phyloP scores from a whole-genome alignment of 2,888 invertebrate species.

The Periphyllus acericola region DNA sequence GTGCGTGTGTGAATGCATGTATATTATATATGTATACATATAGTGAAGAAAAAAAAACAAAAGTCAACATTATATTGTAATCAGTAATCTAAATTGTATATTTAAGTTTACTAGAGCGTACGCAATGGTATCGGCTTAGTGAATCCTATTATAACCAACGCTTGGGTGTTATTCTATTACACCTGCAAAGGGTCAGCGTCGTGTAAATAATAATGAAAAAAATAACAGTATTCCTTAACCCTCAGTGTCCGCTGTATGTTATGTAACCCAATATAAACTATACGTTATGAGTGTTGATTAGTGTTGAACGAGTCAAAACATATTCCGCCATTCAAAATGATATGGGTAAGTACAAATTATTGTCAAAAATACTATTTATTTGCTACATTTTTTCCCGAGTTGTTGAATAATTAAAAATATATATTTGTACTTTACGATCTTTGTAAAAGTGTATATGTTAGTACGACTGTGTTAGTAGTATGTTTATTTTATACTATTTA shows the following conservation, averaged over 20 bases:
- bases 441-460: neutral
- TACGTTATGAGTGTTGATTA: conserved; percentile 11
- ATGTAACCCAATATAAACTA: conserved; percentile 37
- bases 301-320: conserved; percentile 26
- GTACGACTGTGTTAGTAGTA: neutral
- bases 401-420: neutral
- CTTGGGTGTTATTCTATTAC: conserved; percentile 61
- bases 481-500: neutral
- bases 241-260: conserved; percentile 37
- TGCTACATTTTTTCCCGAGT: neutral
- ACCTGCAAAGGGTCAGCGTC: conserved; percentile 57
- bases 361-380: neutral
- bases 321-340: conserved; percentile 51
- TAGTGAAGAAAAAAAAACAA: conserved; percentile 34
- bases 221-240: conserved; percentile 49
- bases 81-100: conserved; percentile 60
- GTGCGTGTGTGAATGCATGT: neutral
- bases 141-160: conserved; percentile 61
- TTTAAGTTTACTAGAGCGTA: conserved; percentile 62
- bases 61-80: conserved; percentile 54
- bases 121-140: conserved; percentile 58
- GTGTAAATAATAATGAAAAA: conserved; percentile 51
- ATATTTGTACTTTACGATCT: neutral
- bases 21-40: neutral
- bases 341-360: conserved; percentile 49